Base-by-base conservation (phyloP, 2,888 invertebrate genomes). In the Allophyes oxyacanthae region DNA sequence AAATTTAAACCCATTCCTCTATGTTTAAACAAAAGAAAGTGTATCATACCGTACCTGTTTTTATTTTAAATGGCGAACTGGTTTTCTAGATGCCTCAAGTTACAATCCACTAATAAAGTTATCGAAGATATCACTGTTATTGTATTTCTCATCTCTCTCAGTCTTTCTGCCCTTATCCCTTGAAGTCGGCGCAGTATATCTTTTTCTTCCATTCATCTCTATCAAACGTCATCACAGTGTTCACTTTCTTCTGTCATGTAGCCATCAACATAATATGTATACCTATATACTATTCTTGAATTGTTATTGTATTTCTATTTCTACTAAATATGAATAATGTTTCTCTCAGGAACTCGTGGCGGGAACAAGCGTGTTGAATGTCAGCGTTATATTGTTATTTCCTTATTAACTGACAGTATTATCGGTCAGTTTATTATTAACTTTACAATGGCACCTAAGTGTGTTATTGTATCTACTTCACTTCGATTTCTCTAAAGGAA, bases 301-400 rank as follows among this genome's bases (percentile, higher is more conserved):
- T 13, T 38, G 20, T 42, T 11, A 37, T 41, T 33, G 8, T 13
- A 33, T 7, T 2, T 38, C 14, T 14, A 13, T 33, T 42, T 20
- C 30, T 7, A 34, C 7, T 3, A 11, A 28, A 33, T 10, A 32
- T 54, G 33, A 33, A 50, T 40, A 60, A 8, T 42, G 15, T 28
- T 44, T n/a, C 32, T 50, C 40, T 55, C 20, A 36, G 28, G 28
- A 50, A 30, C 9, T 25, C 40, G 45, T 50, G 50, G 33, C 40
- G 28, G 37, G 58, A 50, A 57, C 52, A 46, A 13, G 13, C 26
- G 53, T 15, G 43, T 58, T 58, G 14, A 51, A 52, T 55, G 49
- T 46, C 61, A 36, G 38, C 40, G 61, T 65, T 65, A 61, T 73
- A 76, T 72, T 74, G 74, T 61, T 62, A 74, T 76, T 69, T 75